Percentiles rank a stretch among this genome's conserved stretches.
phyloP scores from a whole-genome alignment of 2,797 vertebrate species.

The Crenuchus spilurus region DNA sequence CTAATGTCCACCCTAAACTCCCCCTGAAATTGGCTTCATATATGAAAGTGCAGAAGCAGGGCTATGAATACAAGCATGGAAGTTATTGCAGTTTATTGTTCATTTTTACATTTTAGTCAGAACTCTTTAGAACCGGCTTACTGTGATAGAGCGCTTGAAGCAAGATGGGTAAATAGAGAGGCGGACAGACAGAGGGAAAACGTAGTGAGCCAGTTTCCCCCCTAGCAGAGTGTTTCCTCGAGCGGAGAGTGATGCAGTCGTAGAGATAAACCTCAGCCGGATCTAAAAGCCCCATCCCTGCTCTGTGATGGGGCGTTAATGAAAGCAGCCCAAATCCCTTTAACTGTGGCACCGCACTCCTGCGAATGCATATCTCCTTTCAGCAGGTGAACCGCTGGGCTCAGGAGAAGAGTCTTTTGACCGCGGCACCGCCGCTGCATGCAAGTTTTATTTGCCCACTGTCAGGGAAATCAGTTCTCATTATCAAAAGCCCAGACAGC shows the following conservation, averaged over 20 bases:
- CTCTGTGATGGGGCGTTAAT: conserved; percentile 56
- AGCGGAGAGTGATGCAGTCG: conserved; percentile 55
- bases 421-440: conserved; percentile 32
- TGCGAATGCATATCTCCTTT: conserved; percentile 56
- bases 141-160: conserved; percentile 25
- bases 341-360: conserved; percentile 50
- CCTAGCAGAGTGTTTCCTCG: conserved; percentile 30
- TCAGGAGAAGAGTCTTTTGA: conserved; percentile 35
- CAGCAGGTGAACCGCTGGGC: conserved; percentile 54
- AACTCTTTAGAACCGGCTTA: conserved; percentile 27
- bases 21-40: background rate
- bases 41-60: background rate
- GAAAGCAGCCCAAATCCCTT: conserved; percentile 60
- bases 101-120: conserved; percentile 14
- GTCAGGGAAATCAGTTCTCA: conserved; percentile 38
- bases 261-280: conserved; percentile 48
- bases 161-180: conserved; percentile 30
- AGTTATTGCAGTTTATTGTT: conserved; percentile 4
- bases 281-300: conserved; percentile 49
- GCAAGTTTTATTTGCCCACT: conserved; percentile 49
- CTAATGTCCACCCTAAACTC: too few relatives aligned
- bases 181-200: conserved; percentile 40
- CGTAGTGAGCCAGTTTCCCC: conserved; percentile 39
- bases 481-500: conserved; percentile 39
- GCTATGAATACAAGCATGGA: background rate